Evolutionary conservation across 2,888 invertebrate species (phyloP), one percentile per base, ranked within the genome.

Genomic region (Creontiades dilutus): DNA sequence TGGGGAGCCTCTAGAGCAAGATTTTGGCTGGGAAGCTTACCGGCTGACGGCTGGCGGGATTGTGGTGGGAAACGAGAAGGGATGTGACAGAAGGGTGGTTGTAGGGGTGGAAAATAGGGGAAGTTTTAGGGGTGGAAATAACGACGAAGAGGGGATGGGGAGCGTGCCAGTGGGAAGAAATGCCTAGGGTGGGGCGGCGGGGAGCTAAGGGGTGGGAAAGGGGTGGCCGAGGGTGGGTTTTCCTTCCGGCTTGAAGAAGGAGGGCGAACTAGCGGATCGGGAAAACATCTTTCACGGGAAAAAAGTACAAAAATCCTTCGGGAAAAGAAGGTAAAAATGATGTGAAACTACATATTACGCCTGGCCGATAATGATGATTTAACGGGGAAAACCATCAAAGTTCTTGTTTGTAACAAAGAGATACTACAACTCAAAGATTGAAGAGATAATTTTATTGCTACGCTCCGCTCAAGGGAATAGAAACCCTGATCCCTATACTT

Each of bases 31-130:
- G 23, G 12, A 23, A 0, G 68, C 23, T 68, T 23, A 68, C 68
- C 68, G 68, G 23, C 68, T 23, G 68, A 68, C 68, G 68, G 68
- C 68, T 68, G 68, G 23, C 23, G 68, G 23, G 68, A 68, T 19
- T 68, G 68, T 68, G 68, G 27, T 3, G 19, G 23, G 9, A 52
- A n/a, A n/a, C 57, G 16, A 57, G 5, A 23, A 9, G 19, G 68
- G 68, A 11, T 19, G 27, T 7, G 68, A 68, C 19, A 7, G 23
- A 12, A 68, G 68, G 68, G 23, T 68, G 68, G 23, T 68, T 23
- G 23, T 23, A 23, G 68, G 68, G 68, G 23, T 9, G 68, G 23
- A 13, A 12, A 68, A 68, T 68, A 68, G 68, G 68, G 68, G 68
- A 68, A 68, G 23, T 23, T 52, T 1, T 3, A 52, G 52, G 52